phyloP scores from a whole-genome alignment of 2,797 vertebrate genomes.

The Gadopsis bispinosus region DNA sequence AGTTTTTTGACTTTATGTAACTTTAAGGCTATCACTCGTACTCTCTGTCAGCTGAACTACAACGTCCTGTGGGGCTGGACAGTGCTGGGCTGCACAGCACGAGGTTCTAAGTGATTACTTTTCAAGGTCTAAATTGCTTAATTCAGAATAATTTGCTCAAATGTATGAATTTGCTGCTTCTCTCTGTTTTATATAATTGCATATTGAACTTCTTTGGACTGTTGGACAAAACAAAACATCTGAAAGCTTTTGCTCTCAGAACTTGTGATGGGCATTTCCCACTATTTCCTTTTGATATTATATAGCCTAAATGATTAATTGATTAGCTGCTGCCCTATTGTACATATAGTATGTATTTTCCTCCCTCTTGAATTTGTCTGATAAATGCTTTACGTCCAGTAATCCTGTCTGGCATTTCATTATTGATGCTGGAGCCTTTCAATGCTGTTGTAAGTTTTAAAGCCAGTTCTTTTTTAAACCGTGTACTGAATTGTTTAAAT shows the following conservation, averaged over 20 bases:
- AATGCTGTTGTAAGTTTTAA: background rate
- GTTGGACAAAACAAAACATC: background rate
- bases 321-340: background rate
- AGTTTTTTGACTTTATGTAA: background rate
- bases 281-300: background rate
- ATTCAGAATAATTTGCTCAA: background rate
- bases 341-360: background rate
- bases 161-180: background rate
- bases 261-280: background rate
- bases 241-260: background rate
- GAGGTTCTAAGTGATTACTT: too few relatives aligned
- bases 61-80: too few relatives aligned
- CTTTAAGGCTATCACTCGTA: background rate
- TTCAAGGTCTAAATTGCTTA: background rate
- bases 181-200: background rate
- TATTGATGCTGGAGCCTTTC: background rate
- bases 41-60: background rate
- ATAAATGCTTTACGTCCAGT: slow-evolving; percentile 2
- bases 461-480: background rate
- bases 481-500: background rate
- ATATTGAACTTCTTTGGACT: background rate
- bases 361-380: background rate
- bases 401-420: background rate
- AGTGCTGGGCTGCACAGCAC: background rate
- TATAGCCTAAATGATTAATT: background rate